Conservation (phyloP, 37 sponge, comb jelly and placozoan species). For the Spongia lamella region DNA sequence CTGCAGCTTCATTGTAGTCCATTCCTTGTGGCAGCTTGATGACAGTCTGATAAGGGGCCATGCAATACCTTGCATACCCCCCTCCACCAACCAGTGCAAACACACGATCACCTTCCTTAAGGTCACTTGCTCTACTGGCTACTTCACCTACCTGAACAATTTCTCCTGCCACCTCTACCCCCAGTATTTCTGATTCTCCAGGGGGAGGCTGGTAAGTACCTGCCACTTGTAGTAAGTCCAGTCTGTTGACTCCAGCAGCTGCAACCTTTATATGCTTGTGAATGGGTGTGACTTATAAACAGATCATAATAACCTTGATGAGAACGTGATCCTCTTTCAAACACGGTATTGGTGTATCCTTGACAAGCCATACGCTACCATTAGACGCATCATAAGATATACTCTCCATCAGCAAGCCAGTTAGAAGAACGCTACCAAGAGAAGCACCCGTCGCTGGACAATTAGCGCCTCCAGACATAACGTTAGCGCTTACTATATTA, state of each 20-base stretch:
- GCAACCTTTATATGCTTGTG: constrained; percentile 71
- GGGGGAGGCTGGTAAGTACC: constrained; percentile 78
- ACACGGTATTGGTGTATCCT: constrained; percentile 37
- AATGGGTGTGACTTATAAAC: too few species aligned
- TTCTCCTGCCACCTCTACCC: constrained; percentile 62
- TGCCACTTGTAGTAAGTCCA: constrained; percentile 76
- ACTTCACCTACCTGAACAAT: constrained; percentile 3
- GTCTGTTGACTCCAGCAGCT: constrained; percentile 81
- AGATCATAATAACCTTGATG: constrained; percentile 79
- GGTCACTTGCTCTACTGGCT: constrained; percentile 17
- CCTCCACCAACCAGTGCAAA: constrained; percentile 91
- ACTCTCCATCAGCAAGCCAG: constrained; percentile 33
- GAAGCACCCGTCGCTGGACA: background rate
- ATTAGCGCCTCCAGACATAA: background rate
- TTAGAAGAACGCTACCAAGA: background rate
- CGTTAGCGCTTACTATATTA: background rate
- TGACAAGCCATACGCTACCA: constrained; percentile 34
- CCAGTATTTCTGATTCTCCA: constrained; percentile 84
- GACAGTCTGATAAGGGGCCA: constrained; percentile 74
- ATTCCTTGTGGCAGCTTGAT: constrained; percentile 63
- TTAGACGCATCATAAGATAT: constrained; percentile 31
- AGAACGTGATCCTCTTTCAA: constrained; percentile 57
- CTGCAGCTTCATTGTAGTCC: constrained; percentile 36
- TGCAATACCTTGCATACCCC: constrained; percentile 90
- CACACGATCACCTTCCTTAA: constrained; percentile 75